Conservation (phyloP, 1,140 invertebrate genomes). For the Ceratitis capitata region DNA sequence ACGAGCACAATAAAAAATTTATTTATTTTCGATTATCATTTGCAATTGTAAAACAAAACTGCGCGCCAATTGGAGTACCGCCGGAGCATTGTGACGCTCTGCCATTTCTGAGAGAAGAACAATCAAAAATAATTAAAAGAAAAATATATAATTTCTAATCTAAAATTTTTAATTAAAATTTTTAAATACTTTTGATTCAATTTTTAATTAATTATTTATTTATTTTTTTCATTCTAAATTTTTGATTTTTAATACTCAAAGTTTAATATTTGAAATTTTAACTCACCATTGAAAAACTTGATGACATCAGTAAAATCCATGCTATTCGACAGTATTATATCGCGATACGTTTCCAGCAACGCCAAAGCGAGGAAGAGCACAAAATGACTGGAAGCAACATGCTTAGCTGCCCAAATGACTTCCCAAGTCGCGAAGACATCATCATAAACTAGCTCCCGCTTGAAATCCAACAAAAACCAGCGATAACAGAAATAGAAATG, state of each 20-base stretch:
- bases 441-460: slow-evolving; percentile 87
- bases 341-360: slow-evolving; percentile 89
- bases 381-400: slow-evolving; percentile 88
- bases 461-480: slow-evolving; percentile 83
- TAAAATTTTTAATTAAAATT: too few species aligned
- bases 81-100: slow-evolving; percentile 86
- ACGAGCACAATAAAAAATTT: slow-evolving; percentile 49
- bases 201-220: too few species aligned
- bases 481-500: slow-evolving; percentile 98
- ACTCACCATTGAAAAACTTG: slow-evolving; percentile 94
- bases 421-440: slow-evolving; percentile 96
- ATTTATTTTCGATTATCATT: slow-evolving; percentile 90
- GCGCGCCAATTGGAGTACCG: slow-evolving; percentile 82
- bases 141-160: too few species aligned
- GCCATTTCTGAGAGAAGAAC: slow-evolving; percentile 99
- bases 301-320: slow-evolving; percentile 99
- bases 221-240: too few species aligned
- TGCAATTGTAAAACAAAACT: slow-evolving; percentile 88
- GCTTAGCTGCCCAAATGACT: slow-evolving; percentile 92
- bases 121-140: too few species aligned
- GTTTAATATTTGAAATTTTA: background rate
- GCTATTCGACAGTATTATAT: slow-evolving; percentile 92
- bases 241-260: too few species aligned
- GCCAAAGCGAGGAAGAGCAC: slow-evolving; percentile 93
- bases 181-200: slow-evolving; percentile 14